Evolutionary conservation across 2,888 invertebrate genomes (phyloP).

Genomic region (Rhodophaea formosa): DNA sequence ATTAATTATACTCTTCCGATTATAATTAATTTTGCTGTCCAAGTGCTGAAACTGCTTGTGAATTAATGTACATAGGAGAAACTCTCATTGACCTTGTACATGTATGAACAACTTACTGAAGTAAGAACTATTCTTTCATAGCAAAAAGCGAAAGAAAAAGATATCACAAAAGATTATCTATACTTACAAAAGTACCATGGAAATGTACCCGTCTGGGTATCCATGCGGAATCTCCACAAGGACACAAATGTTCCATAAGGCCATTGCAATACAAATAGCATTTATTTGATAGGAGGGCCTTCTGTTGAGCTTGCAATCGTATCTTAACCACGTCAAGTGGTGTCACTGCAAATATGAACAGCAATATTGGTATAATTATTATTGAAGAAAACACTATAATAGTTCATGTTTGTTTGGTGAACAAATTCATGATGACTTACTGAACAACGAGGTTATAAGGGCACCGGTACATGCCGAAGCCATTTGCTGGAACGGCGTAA

Average conservation of each 20-base stretch:
- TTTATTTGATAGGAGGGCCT: slow-evolving; percentile 88
- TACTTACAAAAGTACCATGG: slow-evolving; percentile 86
- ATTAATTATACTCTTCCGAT: too few relatives aligned
- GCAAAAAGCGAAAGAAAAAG: too few relatives aligned
- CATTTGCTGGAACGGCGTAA: slow-evolving; percentile 91
- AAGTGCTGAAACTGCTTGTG: too few relatives aligned
- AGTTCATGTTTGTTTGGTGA: not conserved
- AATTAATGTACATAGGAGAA: too few relatives aligned
- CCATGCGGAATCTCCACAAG: slow-evolving; percentile 86
- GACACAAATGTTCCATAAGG: slow-evolving; percentile 98
- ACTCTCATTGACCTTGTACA: too few relatives aligned
- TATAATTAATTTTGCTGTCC: too few relatives aligned
- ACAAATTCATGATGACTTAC: slow-evolving; percentile 73
- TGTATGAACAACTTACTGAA: too few relatives aligned
- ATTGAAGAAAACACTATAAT: not conserved
- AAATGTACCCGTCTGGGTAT: slow-evolving; percentile 86
- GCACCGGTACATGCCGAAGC: slow-evolving; percentile 93
- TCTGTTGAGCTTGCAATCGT: slow-evolving; percentile 96
- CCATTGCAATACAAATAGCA: slow-evolving; percentile 99
- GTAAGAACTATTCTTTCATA: too few relatives aligned
- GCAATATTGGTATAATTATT: slow-evolving; percentile 15
- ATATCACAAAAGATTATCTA: too few relatives aligned
- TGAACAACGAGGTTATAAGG: slow-evolving; percentile 92
- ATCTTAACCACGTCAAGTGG: slow-evolving; percentile 99
- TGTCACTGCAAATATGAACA: slow-evolving; percentile 86